Percentiles rank a stretch among this genome's conserved stretches.
These are phyloP conservation scores for Rhinolophus ferrumequinum DNA, from an alignment of 2,113 vertebrate species.

Conservation along the genomic window DNA sequence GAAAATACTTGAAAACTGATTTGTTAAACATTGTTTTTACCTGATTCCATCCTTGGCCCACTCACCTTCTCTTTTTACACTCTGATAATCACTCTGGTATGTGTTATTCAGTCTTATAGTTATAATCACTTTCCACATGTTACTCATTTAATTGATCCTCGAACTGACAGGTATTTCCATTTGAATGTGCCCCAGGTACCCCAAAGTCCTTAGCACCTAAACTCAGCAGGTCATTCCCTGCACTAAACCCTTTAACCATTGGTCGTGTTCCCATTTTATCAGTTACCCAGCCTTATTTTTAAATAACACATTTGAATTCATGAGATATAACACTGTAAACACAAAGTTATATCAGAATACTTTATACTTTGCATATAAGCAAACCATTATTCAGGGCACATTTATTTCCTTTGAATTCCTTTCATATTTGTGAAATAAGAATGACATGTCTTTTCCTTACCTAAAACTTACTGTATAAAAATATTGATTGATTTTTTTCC, in stretches of 20 bases:
- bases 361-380: neutral
- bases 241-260: neutral
- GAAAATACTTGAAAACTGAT: neutral
- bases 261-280: neutral
- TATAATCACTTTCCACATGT: neutral
- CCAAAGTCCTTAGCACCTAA: neutral
- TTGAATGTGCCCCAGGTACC: neutral
- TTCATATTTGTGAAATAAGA: neutral
- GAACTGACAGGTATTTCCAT: neutral
- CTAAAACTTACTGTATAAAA: neutral
- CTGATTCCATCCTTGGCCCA: neutral
- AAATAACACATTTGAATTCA: neutral
- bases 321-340: neutral
- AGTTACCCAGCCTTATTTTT: neutral
- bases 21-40: neutral
- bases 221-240: neutral
- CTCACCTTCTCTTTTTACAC: neutral
- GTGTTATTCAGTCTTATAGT: neutral
- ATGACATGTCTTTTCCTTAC: neutral
- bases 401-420: neutral
- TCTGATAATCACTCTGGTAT: neutral
- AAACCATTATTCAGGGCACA: neutral
- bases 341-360: neutral
- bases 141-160: neutral
- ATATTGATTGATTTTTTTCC: neutral